phyloP scores from a whole-genome alignment of 1,140 invertebrate genomes.

The Eumeta japonica region DNA sequence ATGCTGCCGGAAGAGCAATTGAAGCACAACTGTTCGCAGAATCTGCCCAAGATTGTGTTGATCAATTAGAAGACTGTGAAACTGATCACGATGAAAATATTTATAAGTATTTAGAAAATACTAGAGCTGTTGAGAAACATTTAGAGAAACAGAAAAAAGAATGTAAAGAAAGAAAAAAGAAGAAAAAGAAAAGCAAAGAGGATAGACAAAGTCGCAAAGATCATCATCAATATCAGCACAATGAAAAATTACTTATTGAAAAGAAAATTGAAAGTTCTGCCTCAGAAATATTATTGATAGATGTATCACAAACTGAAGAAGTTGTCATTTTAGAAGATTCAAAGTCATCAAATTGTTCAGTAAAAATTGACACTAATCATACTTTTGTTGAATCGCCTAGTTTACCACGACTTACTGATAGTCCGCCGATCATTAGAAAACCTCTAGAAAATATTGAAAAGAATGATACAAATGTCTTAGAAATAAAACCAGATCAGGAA shows the following conservation, averaged over 20 bases:
- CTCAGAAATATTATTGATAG: too few species aligned
- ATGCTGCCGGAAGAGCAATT: constrained; percentile 75
- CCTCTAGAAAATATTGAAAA: constrained; percentile 18
- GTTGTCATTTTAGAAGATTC: too few species aligned
- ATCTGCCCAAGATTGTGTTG: constrained; percentile 30
- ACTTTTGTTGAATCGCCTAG: constrained; percentile 35
- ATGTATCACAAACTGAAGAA: too few species aligned
- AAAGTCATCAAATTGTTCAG: too few species aligned
- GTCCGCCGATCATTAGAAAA: constrained; percentile 29
- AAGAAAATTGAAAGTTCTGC: too few species aligned
- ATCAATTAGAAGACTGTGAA: too few species aligned
- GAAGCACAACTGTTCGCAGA: constrained; percentile 75
- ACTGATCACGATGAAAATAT: constrained; percentile 57
- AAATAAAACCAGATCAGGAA: too few species aligned
- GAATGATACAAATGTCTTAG: too few species aligned
- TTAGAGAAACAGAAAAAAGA: constrained; percentile 59
- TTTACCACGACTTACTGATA: constrained; percentile 52
- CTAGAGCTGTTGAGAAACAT: constrained; percentile 40
- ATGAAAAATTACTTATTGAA: constrained; percentile 38
- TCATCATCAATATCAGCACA: constrained; percentile 65
- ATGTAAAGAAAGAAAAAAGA: constrained; percentile 76
- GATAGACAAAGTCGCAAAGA: constrained; percentile 69
- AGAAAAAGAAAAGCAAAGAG: constrained; percentile 78
- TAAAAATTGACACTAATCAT: constrained; percentile 3
- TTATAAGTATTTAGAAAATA: constrained; percentile 28